These are phyloP conservation scores for Syngnathus rostellatus DNA, from an alignment of 2,797 vertebrate genomes.

Conservation along the genomic window DNA sequence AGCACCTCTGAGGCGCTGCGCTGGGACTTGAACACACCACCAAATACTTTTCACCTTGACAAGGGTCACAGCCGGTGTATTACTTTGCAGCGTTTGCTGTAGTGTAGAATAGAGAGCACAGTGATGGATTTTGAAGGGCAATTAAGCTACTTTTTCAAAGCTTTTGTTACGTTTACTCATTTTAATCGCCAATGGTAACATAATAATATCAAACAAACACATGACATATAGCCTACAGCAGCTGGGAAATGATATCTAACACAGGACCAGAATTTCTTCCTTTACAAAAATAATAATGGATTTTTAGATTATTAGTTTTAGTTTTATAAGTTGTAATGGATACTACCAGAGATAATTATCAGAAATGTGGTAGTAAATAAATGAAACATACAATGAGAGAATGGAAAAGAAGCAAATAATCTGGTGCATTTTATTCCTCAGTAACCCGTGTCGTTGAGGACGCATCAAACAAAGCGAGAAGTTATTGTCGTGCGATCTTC, in stretches of 20 bases:
- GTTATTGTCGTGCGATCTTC: conserved; percentile 37
- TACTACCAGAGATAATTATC: not conserved
- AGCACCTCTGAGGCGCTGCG: not conserved
- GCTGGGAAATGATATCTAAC: not conserved
- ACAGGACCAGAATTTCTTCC: not conserved
- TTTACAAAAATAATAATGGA: not conserved
- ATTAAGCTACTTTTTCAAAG: not conserved
- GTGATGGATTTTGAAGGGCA: not conserved
- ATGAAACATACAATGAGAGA: not conserved
- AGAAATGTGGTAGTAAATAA: too few species aligned
- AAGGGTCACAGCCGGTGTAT: conserved; percentile 39
- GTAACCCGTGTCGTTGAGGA: conserved; percentile 43
- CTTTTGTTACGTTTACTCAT: not conserved
- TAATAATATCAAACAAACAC: not conserved
- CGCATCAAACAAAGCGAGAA: conserved; percentile 33
- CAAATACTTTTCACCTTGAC: conserved; percentile 42
- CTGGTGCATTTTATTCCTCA: not conserved
- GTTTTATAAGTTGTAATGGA: not conserved
- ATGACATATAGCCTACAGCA: not conserved
- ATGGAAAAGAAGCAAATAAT: not conserved
- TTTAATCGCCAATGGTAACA: not conserved
- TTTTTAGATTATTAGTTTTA: too few species aligned
- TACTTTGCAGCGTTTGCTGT: conserved; percentile 20
- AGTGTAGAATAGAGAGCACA: not conserved
- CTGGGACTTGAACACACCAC: not conserved